Evolutionary conservation across 1,140 invertebrate genomes (phyloP), one percentile per base, ranked within the genome.

Genomic region (Zaprionus gabonicus): DNA sequence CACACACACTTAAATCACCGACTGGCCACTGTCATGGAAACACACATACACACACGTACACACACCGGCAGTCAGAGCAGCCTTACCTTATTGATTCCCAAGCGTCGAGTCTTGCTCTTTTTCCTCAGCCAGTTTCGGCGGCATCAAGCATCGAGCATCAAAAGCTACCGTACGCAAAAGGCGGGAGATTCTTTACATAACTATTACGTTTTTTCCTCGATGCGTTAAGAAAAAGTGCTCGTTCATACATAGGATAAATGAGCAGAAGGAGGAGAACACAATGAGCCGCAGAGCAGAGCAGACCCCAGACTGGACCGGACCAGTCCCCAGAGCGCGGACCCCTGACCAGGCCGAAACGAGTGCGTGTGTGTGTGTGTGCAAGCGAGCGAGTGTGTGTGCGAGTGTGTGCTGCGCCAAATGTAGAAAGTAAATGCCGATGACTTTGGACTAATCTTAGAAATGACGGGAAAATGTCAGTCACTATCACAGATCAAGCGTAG

Each of bases 401-500:
- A 41, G 57, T 81, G 55, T 31, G 71, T 71, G 56, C 67, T 73
- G 64, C 34, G 73, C 74, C 75, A 71, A 82, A 87, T 80, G 72
- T 84, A 84, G 85, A 90, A 90, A 85, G 78, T 88, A 76, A 88
- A 88, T 88, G 84, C 78, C 75, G 81, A 88, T 88, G 84, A 88
- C 84, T 90, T 76, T 90, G 81, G 81, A 90, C 69, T 87, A 87
- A 86, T 87, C 84, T 81, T 62, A 74, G 72, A 88, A 84, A 88
- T 87, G 84, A 84, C 80, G 81, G 84, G 71, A 88, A 88, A 88
- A 84, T 88, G 84, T 88, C 78, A 88, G 84, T 88, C 84, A 88
- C 85, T 90, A 88, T 88, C 81, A 80, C 81, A 91, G 91, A 88
- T 91, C 83, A 91, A 82, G 90, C 90, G 85, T 87, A 79, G 75